Conservation (phyloP, 2,113 vertebrate species). For the Amphiprion percula region DNA sequence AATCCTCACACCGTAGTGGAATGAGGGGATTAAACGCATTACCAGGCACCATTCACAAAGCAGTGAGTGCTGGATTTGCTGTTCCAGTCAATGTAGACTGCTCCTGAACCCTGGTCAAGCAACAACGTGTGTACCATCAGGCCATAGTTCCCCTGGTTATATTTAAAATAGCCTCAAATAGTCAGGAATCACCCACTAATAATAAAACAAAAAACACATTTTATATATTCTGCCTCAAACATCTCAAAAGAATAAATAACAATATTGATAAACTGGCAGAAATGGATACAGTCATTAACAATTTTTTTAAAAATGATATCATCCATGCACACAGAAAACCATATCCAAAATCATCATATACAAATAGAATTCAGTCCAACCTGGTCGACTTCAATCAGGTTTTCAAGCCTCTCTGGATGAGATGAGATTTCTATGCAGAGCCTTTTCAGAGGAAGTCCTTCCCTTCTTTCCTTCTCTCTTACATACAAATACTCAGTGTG, state of each 20-base stretch:
- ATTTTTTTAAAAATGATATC: neutral
- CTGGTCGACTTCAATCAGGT: constrained; percentile 58
- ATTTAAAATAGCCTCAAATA: constrained; percentile 10
- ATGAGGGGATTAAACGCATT: constrained; percentile 68
- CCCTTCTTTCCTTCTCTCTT: constrained; percentile 60
- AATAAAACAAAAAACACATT: constrained; percentile 1
- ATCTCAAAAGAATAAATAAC: neutral
- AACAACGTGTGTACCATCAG: constrained; percentile 37
- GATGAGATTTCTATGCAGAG: constrained; percentile 61
- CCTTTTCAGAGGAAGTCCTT: constrained; percentile 70
- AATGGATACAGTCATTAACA: constrained; percentile 18
- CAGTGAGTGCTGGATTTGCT: constrained; percentile 32
- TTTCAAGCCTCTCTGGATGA: constrained; percentile 58
- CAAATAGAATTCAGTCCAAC: constrained; percentile 63
- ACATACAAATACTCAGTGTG: constrained; percentile 68
- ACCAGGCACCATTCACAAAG: constrained; percentile 64
- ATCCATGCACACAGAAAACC: constrained; percentile 50
- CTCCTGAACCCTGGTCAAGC: constrained; percentile 53
- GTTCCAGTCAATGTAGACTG: constrained; percentile 46
- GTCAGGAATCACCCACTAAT: neutral
- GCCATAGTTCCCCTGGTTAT: constrained; percentile 16
- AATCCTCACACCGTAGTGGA: constrained; percentile 46
- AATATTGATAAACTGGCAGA: neutral
- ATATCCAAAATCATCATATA: constrained; percentile 24
- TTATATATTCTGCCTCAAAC: neutral